phyloP scores from a whole-genome alignment of 2,888 invertebrate species.

The Mongoloraphidia duomilia region DNA sequence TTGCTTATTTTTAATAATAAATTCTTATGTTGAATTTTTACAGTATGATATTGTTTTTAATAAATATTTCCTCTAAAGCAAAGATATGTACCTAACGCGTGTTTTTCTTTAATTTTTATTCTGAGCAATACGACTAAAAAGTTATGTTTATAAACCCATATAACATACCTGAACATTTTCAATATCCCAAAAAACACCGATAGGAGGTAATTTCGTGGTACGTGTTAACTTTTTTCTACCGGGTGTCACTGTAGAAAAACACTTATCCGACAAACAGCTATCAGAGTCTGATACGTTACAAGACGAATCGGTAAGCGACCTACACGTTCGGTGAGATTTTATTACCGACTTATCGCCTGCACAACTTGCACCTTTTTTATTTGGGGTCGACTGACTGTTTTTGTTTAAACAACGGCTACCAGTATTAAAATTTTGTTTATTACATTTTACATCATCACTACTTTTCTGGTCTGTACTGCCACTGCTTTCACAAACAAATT shows the following conservation, averaged over 20 bases:
- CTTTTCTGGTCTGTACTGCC: background rate
- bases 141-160: no score
- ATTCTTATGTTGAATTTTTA: no score
- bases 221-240: slow-evolving; percentile 11
- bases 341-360: background rate
- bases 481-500: background rate
- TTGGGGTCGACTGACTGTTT: background rate
- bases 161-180: slow-evolving; percentile 64
- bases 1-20: no score
- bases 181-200: slow-evolving; percentile 89
- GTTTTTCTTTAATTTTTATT: no score
- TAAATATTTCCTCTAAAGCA: no score
- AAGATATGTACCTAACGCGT: no score
- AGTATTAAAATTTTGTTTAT: background rate
- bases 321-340: background rate
- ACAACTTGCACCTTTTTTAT: background rate
- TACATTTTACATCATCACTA: background rate
- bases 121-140: no score
- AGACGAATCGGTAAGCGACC: background rate
- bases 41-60: no score
- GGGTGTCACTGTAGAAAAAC: slow-evolving; percentile 3
- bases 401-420: background rate
- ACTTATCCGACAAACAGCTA: slow-evolving; percentile 9
- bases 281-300: slow-evolving; percentile 6
- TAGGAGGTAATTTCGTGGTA: slow-evolving; percentile 39